Base-by-base conservation (phyloP, 2,888 invertebrate species). In the Rhagonycha fulva region DNA sequence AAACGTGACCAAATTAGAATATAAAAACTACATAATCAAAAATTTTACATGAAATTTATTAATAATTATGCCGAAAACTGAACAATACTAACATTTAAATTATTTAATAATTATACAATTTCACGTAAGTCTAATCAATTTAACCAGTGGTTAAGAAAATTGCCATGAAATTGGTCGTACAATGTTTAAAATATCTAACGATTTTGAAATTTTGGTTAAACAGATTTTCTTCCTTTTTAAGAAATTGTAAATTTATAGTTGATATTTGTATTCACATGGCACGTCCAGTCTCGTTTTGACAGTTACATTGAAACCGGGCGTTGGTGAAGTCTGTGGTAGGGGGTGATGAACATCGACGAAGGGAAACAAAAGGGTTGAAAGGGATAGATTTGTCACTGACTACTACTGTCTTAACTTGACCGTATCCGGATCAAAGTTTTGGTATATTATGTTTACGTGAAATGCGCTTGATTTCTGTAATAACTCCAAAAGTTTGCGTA, bases 381-480 rank as follows among this genome's bases (percentile, higher is more conserved):
- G 83, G 84, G 84, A 85, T 84, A 83, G 84, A 85, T 85, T 85
- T 85, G 85, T 85, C 85, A 85, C 84, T 84, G 85, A 84, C 84
- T 83, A 82, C 82, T 82, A 82, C 81, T 83, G 84, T 84, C 84
- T 84, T 84, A 82, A 82, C 84, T 84, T 84, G 84, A 84, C 84
- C 84, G 83, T 81, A 81, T 82, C 80, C 82, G 82, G 70, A 72
- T 75, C 77, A 77, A 69, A 76, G 71, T 76, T 76, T 76, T 30
- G 62, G 70, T 70, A 66, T 77, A 75, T 72, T 72, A 72, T 70
- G 71, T 70, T 67, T 67, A 63, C 67, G 66, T 14, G 14, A 68
- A 69, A 62, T 67, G 14, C 14, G 26, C 14, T 67, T 4, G 28
- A n/a, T 28, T 67, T 67, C 14, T 63, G 19, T 63, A 23, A 23